A percentile compares a stretch with the other conserved stretches of the same genome.
These are phyloP conservation scores for Hylaeus volcanicus DNA, from an alignment of 1,140 invertebrate species.

Conservation along the genomic window DNA sequence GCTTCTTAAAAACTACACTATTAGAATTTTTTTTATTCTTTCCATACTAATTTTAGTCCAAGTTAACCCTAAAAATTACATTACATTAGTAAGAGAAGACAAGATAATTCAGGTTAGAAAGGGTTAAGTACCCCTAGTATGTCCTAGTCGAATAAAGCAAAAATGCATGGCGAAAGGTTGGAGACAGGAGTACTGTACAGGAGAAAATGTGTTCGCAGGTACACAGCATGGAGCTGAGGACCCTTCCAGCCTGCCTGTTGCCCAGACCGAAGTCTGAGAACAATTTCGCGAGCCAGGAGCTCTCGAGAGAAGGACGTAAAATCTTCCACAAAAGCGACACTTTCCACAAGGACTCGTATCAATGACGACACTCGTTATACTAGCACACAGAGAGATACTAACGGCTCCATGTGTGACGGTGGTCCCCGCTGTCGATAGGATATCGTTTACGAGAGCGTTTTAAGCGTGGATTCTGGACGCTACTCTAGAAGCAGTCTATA, in stretches of 20 bases:
- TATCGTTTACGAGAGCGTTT: slow-evolving; percentile 22
- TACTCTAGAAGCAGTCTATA: slow-evolving; percentile 63
- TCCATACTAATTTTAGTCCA: no score
- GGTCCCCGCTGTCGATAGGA: slow-evolving; percentile 24
- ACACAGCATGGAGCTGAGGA: slow-evolving; percentile 84
- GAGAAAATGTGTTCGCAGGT: slow-evolving; percentile 71
- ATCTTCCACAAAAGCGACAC: slow-evolving; percentile 91
- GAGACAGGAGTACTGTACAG: background rate
- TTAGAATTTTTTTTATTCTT: no score
- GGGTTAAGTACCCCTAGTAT: no score
- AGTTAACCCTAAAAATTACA: no score
- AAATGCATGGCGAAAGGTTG: background rate
- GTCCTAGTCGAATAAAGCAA: background rate
- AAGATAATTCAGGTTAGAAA: no score
- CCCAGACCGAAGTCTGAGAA: slow-evolving; percentile 91
- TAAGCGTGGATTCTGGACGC: slow-evolving; percentile 52
- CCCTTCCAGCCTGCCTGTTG: slow-evolving; percentile 84
- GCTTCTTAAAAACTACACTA: no score
- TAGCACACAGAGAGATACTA: slow-evolving; percentile 82
- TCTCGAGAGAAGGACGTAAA: slow-evolving; percentile 82
- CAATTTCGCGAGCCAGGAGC: slow-evolving; percentile 87
- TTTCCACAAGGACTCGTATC: slow-evolving; percentile 86
- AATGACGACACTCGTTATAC: slow-evolving; percentile 88
- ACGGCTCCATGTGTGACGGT: slow-evolving; percentile 65
- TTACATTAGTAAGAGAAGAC: no score